A percentile compares a stretch with the other conserved stretches of the same genome.
These are phyloP conservation scores for Bombyx mori DNA, from an alignment of 1,140 invertebrate genomes.

Conservation along the genomic window ASM3026992v2 NC_085128.1:13306501-13307000, in stretches of 20 bases:
- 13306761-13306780: neutral
- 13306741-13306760: no score
- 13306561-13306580: no score
- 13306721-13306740: no score
- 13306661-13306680: no score
- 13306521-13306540: no score
- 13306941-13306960: conserved; percentile 39
- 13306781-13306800: neutral
- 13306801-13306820: neutral
- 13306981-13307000: conserved; percentile 39
- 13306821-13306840: neutral
- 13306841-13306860: neutral
- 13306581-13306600: no score
- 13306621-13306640: no score
- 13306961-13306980: conserved; percentile 52
- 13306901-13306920: conserved; percentile 28
- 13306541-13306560: no score
- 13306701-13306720: no score
- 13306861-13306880: neutral
- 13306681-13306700: no score
- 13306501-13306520: neutral
- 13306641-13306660: no score
- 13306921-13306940: conserved; percentile 35
- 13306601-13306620: no score
- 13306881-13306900: conserved; percentile 20